Evolutionary conservation across 1,140 invertebrate genomes (phyloP).

Genomic region (Polypedilum vanderplanki): DNA sequence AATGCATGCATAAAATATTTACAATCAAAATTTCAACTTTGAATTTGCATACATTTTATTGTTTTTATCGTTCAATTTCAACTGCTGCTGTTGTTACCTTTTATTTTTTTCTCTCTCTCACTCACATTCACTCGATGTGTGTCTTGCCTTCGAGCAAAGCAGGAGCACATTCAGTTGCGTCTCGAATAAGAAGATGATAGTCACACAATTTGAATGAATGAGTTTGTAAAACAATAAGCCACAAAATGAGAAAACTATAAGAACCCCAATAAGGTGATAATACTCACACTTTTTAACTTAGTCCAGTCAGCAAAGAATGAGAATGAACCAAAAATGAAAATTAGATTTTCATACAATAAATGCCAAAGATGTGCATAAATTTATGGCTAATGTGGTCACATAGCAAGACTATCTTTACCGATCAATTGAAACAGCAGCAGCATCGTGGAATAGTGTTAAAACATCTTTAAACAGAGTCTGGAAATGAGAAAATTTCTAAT

Average conservation of each 20-base stretch:
- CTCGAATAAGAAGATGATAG: neutral
- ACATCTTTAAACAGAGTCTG: too few relatives aligned
- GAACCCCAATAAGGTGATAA: constrained; percentile 25
- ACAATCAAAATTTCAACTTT: constrained; percentile 26
- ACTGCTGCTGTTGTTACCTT: constrained; percentile 9
- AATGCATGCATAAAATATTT: constrained; percentile 26
- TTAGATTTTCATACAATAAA: constrained; percentile 8
- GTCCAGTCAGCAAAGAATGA: neutral
- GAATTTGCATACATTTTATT: constrained; percentile 28
- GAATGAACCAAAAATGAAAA: neutral
- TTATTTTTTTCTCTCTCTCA: neutral
- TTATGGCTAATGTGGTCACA: too few relatives aligned
- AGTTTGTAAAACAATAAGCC: constrained; percentile 25
- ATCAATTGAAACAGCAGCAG: too few relatives aligned
- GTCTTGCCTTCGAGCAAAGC: neutral
- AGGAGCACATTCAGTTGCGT: neutral
- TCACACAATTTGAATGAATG: neutral
- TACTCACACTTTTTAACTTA: neutral
- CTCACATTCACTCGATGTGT: too few relatives aligned
- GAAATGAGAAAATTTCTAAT: too few relatives aligned
- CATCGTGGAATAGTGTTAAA: too few relatives aligned
- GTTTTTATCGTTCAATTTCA: constrained; percentile 27
- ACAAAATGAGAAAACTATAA: constrained; percentile 26
- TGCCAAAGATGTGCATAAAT: neutral
- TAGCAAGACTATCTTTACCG: too few relatives aligned